These are phyloP conservation scores for Eudasyphora cyanicolor DNA, from an alignment of 2,888 invertebrate genomes.

Conservation along the genomic window DNA sequence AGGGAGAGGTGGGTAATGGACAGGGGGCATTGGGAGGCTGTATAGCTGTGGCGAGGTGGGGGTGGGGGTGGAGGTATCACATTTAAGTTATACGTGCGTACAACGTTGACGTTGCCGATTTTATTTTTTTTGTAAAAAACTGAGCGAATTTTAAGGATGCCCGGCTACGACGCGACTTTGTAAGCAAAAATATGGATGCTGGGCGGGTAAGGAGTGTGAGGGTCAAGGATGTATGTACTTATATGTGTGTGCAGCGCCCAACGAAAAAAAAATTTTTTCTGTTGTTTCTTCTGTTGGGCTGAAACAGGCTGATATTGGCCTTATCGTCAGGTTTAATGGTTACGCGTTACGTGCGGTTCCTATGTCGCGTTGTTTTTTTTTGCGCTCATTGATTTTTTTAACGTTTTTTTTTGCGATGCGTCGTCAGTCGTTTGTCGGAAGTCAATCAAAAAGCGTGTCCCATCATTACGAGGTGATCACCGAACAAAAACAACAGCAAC, in stretches of 20 bases:
- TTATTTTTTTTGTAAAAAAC: conserved; percentile 10
- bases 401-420: conserved; percentile 61
- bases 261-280: too few relatives aligned
- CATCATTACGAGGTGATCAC: conserved; percentile 42
- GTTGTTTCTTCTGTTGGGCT: background rate
- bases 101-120: conserved; percentile 29
- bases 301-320: conserved; percentile 15
- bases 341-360: conserved; percentile 7
- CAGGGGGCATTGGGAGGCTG: conserved; percentile 38
- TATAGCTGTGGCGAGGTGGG: conserved; percentile 19
- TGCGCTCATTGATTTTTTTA: conserved; percentile 52
- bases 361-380: conserved; percentile 55
- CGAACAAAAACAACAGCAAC: background rate
- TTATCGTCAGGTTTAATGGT: conserved; percentile 61
- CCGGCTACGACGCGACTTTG: background rate
- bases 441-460: conserved; percentile 80
- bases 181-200: background rate
- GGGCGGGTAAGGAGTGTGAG: background rate
- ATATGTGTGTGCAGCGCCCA: background rate
- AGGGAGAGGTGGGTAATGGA: conserved; percentile 14
- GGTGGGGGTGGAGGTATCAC: conserved; percentile 14
- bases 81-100: conserved; percentile 59
- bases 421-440: conserved; percentile 79
- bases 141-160: conserved; percentile 31
- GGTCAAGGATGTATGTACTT: background rate